phyloP scores from a whole-genome alignment of 2,888 invertebrate species.

The Nomada flava region DNA sequence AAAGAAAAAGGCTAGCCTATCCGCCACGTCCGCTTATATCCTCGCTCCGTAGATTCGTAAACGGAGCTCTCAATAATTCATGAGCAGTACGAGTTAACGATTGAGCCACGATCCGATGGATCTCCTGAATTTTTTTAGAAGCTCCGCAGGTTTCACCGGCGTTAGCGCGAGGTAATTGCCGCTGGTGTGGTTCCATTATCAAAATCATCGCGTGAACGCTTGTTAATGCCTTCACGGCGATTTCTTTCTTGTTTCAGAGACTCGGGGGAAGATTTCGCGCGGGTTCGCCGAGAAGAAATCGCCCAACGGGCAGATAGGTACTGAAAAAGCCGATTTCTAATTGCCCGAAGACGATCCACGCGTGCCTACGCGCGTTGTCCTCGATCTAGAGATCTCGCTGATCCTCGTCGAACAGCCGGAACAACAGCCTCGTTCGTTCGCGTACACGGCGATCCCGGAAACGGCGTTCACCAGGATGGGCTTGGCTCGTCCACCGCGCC shows the following conservation, averaged over 20 bases:
- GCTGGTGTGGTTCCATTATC: neutral
- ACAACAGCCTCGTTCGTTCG: conserved; percentile 8
- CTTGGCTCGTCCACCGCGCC: conserved; percentile 22
- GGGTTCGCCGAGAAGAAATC: neutral
- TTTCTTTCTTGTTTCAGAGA: neutral
- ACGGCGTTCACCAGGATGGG: conserved; percentile 26
- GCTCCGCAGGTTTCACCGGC: conserved; percentile 14
- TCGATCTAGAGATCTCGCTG: conserved; percentile 54
- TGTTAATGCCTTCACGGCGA: neutral
- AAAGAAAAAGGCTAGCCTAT: neutral
- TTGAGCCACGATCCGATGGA: conserved; percentile 29
- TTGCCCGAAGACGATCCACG: conserved; percentile 58
- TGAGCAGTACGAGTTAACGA: conserved; percentile 22
- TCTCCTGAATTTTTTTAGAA: conserved; percentile 23
- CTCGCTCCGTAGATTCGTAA: conserved; percentile 18
- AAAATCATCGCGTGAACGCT: too few species aligned
- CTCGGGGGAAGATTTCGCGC: neutral
- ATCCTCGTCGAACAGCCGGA: conserved; percentile 25
- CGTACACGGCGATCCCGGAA: conserved; percentile 57
- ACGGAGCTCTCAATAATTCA: conserved; percentile 31
- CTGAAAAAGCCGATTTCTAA: conserved; percentile 68
- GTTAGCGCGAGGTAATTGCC: conserved; percentile 15
- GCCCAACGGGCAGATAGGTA: neutral
- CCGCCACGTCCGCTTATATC: neutral
- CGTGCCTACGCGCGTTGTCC: conserved; percentile 54